Conservation (phyloP, 92 coral and sea anemone species). For the Pocillopora meandrina region DNA sequence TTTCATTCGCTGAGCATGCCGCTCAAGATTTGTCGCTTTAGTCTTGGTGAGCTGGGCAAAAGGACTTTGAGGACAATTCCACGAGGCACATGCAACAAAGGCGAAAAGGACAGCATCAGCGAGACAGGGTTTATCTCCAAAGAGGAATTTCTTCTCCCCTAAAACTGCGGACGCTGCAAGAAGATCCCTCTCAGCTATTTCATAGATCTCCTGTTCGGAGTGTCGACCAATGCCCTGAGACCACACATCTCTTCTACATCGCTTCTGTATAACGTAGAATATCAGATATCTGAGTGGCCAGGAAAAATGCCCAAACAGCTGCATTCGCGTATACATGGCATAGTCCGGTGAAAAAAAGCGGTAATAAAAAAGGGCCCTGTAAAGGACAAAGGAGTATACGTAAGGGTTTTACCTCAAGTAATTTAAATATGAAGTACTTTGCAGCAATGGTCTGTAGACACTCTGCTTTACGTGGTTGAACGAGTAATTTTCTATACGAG, state of each 20-base stretch:
- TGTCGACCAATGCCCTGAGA: conserved; percentile 90
- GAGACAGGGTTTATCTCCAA: conserved; percentile 80
- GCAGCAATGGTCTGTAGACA: too few species aligned
- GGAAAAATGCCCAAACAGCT: conserved; percentile 48
- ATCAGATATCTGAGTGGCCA: conserved; percentile 53
- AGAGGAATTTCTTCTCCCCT: conserved; percentile 76
- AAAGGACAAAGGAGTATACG: neutral
- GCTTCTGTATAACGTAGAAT: conserved; percentile 59
- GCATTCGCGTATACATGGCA: conserved; percentile 44
- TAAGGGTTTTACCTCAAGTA: too few species aligned
- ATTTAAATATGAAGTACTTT: too few species aligned
- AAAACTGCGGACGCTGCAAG: conserved; percentile 76
- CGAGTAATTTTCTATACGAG: too few species aligned
- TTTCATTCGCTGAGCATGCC: conserved; percentile 75
- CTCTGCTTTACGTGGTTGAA: too few species aligned
- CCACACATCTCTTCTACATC: conserved; percentile 54
- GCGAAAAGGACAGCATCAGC: conserved; percentile 80
- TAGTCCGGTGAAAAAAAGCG: conserved; percentile 65
- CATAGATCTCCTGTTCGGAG: conserved; percentile 78
- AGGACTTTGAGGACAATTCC: conserved; percentile 73
- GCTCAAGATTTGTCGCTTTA: conserved; percentile 70
- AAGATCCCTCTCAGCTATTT: conserved; percentile 79
- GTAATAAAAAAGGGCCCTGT: conserved; percentile 75
- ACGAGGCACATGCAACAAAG: conserved; percentile 62
- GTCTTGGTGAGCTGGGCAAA: conserved; percentile 57